Percentiles rank a stretch among this genome's conserved stretches.
phyloP scores from a whole-genome alignment of 92 coral and sea anemone species.

The Metridium senile region DNA sequence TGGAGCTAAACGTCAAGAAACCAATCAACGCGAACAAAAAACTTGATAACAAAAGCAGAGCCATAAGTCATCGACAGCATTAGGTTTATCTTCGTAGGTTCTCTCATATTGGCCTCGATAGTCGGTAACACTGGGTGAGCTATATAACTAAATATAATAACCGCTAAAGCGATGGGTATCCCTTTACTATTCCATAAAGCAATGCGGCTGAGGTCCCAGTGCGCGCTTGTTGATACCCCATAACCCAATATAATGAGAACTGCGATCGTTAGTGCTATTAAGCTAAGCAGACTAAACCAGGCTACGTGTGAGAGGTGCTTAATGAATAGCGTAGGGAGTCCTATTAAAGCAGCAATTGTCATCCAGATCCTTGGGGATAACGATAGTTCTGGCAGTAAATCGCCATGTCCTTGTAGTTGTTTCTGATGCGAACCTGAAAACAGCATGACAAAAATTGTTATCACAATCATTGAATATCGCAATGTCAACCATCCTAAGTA shows the following conservation, averaged over 20 bases:
- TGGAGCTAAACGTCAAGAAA: conserved; percentile 44
- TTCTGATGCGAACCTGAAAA: conserved; percentile 48
- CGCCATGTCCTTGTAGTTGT: conserved; percentile 46
- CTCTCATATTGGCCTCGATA: conserved; percentile 48
- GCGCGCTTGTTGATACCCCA: conserved; percentile 17
- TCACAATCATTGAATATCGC: too few relatives aligned
- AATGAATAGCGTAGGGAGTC: conserved; percentile 53
- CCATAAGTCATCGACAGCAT: conserved; percentile 44
- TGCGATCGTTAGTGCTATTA: conserved; percentile 41
- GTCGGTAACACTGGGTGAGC: conserved; percentile 56
- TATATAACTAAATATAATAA: conserved; percentile 46
- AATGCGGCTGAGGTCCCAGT: conserved; percentile 29
- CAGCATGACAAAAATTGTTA: too few relatives aligned
- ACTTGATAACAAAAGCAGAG: conserved; percentile 35
- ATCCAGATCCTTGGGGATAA: conserved; percentile 48
- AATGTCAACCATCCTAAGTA: too few relatives aligned
- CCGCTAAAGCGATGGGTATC: conserved; percentile 41
- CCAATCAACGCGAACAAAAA: conserved; percentile 46
- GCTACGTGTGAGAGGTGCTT: conserved; percentile 56
- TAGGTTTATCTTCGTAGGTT: conserved; percentile 18
- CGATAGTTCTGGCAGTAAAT: conserved; percentile 17
- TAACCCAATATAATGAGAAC: conserved; percentile 40
- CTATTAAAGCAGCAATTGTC: conserved; percentile 51
- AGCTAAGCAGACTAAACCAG: conserved; percentile 59
- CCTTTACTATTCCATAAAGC: conserved; percentile 27